Base-by-base conservation (phyloP, 2,797 vertebrate species). In the Periparus ater region DNA sequence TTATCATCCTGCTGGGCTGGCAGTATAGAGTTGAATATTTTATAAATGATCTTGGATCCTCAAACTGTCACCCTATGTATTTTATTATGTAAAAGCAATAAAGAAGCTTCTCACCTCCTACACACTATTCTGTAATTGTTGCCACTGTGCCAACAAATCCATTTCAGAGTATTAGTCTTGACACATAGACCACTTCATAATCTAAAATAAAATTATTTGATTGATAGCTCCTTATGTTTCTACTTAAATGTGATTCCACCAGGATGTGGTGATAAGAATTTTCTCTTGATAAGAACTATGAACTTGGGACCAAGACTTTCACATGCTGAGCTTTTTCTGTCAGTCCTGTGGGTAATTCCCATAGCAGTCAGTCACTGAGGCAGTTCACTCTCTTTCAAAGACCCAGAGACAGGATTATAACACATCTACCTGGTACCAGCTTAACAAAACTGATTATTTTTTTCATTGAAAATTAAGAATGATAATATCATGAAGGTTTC, bases 91-190 rank as follows among this genome's bases (percentile, higher is more conserved):
- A 34, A 88, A 91, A 85, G 65, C 26, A 89, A 61, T 85, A 89
- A 77, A 79, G 60, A 60, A 85, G 29, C 19, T 93, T 70, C 89
- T 87, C 92, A 23, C 70, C 67, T 85, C 94, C 85, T 74, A 74
- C 77, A 11, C 17, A 0, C n/a, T 71, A 15, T 20, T 85, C 48
- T 61, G 67, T 67, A 85, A 73, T 42, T 55, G 67, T 74, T 91
- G 57, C 81, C 53, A 54, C 53, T 44, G 61, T 50, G 89, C 82
- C 94, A 95, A 68, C 34, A 89, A 66, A 80, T 54, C 72, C 34
- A 85, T 93, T 95, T 92, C 45, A 67, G 68, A 77, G 32, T 58
- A 74, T 83, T 83, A 95, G 21, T 54, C 78, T 74, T 83, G 85
- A 89, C 75, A 51, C 17, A 71, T 9, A 70, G 71, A 91, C 40